Evolutionary conservation across 2,888 invertebrate genomes (phyloP), one percentile per base, ranked within the genome.

Genomic region (Glaucopsyche alexis): DNA sequence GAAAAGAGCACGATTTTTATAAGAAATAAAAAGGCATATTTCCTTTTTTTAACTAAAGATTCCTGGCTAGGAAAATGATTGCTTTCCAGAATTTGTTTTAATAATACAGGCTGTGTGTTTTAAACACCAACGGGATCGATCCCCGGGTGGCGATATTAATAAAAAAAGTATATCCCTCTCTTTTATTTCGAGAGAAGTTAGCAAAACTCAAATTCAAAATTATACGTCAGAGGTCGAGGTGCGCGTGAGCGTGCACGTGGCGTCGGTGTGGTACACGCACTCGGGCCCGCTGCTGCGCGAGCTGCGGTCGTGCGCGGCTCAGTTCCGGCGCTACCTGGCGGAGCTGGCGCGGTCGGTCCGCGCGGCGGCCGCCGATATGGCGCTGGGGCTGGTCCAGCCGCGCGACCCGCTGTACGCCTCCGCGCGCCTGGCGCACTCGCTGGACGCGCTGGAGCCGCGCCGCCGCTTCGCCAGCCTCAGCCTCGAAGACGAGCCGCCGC

Each of bases 221-320:
- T 19, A 2, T 38, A 14, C 29, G 19, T 38, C 47, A 52, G 74
- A 47, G 60, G 88, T 90, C 79, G 83, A 82, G 73, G 87, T 84
- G 73, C 13, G 71, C 1, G 87, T 89, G 78, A 73, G 77, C 52
- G 82, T 96, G 78, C 94, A 95, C 82, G 96, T 98, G 95, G 98
- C 98, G 1, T 97, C 98, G 52, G 96, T 99, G 74, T 97, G 97
- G 95, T 99, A 98, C 91, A 97, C 97, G 5, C 99, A 99, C 89
- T 98, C 97, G 72, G 97, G 98, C 0, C 95, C 96, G 78, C 95
- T 99, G 83, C 94, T 99, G 73, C 94, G 95, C 49, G 98, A 98
- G 86, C 91, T 99, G 75, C 96, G 96, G 80, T 96, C 96, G 55
- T 99, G 98, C 87, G 96, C 97, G 13, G 96, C 96, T 14, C 97